Base-by-base conservation (phyloP, 1,140 invertebrate species). In the Oedothorax gibbosus region DNA sequence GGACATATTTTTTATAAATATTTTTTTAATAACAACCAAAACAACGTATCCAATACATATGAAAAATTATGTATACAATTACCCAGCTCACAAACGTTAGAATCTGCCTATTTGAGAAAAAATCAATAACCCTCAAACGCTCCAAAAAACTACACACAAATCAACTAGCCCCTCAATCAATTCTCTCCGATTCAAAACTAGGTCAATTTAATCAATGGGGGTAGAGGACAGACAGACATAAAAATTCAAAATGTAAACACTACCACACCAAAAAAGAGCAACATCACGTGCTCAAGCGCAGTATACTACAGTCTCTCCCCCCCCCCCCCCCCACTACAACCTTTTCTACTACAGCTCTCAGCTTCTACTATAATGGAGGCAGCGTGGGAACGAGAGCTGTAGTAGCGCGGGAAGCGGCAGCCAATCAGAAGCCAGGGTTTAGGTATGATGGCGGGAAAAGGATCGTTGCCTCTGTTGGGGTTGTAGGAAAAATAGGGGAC, bases 381-480 rank as follows among this genome's bases (percentile, higher is more conserved):
- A 73, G 11, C 71, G 72, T 75, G 72, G 57, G 72, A 75, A 75
- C 72, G 53, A 18, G n/a, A 12, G 15, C 18, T 35, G 35, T 35
- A 35, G 10, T 20, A 57, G 54, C 72, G 72, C 72, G 72, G 72
- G 72, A 75, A 57, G 35, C 72, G 18, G 56, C 54, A 14, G 51
- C 72, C 72, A 75, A 75, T 75, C 35, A 50, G 35, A 18, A n/a
- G 54, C 72, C 18, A 9, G 71, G 50, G 71, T 73, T 75, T 75
- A 35, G 35, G 35, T 35, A 35, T 1, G 35, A 35, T 35, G 72
- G 72, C 72, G 72, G 72, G 72, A 75, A 56, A 53, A 75, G 57
- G 18, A 62, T 18, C 35, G 35, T 35, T 35, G 35, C 35, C 35
- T 35, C 35, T 35, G 35, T 35, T 35, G 35, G 35, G 35, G 35